Base-by-base conservation (phyloP, 2,113 vertebrate species). In the Psettodes erumei region DNA sequence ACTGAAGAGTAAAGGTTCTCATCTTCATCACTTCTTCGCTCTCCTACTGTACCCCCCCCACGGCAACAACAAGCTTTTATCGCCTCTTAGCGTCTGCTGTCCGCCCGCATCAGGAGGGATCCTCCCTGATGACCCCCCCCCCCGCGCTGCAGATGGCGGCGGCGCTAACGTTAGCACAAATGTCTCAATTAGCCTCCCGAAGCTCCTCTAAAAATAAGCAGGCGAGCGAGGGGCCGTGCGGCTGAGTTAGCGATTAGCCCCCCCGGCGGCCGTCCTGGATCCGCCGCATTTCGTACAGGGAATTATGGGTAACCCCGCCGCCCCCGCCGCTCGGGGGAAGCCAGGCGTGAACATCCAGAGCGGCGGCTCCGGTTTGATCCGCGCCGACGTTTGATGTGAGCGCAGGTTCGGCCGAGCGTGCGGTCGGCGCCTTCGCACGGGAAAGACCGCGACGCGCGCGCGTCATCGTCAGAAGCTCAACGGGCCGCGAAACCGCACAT, bases 181-280 rank as follows among this genome's bases (percentile, higher is more conserved):
- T 30, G 61, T 77, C 75, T 53, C 58, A 5, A 81, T 77, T 76
- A 82, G 82, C 70, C 83, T 83, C 70, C 58, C 40, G 53, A 83
- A 18, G 62, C 81, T 72, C 55, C 80, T 81, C 88, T 87, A 90
- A 86, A 93, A 92, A 93, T 91, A 91, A 90, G 82, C 73, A 73
- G 70, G 63, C 37, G 73, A 65, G 66, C 71, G 53, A 64, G 47
- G 77, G 77, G 77, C 72, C 73, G 37, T 82, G 84, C 62, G 77
- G 88, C 56, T 88, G 85, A 91, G 81, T 84, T 89, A 33, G 79
- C 86, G 51, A 88, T 90, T 85, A 82, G 63, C 90, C 82, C 63
- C 65, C 37, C 37, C 28, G 12, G 35, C 58, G 37, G 30, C 47
- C 32, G 18, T 13, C 42, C 75, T 54, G 73, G 64, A 84, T 88